Base-by-base conservation (phyloP, 2,797 vertebrate species). In the Sitta carolinensis region DNA sequence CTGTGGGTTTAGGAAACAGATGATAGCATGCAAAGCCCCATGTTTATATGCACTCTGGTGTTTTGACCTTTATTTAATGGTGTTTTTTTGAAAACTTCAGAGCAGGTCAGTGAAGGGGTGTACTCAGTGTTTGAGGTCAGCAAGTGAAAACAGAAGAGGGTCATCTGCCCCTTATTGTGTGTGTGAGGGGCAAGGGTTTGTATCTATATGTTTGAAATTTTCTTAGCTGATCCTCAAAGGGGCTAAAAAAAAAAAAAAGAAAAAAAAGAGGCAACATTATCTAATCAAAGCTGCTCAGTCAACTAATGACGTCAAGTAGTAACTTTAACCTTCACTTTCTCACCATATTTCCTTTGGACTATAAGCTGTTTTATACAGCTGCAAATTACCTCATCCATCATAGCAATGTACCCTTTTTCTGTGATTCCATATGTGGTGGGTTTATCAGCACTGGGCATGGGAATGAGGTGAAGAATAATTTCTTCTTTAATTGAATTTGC, bases 391-490 rank as follows among this genome's bases (percentile, higher is more conserved):
- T 91, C 84, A 67, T 93, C 84, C 43, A 29, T 87, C 89, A 91
- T 9, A 70, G 75, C 57, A 54, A 17, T 3, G 16, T 42, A 32
- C n/a, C 8, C 2, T 19, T 90, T 78, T 66, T 58, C 84, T 88
- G 42, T 50, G 51, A 58, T 85, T 70, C 6, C 5, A 20, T 92
- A 0, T 4, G 0, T 30, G 26, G 57, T 83, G 52, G 34, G 25
- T 85, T 90, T 91, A 85, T 93, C 87, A 87, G 75, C 3, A 10
- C 40, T 66, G 50, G 61, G 29, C 61, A 42, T 36, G 45, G 74
- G 54, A 74, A 76, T 58, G 75, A 83, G 36, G 15, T 72, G 54
- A 91, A 90, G 61, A 92, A 89, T 87, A 93, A 91, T 90, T 85
- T 48, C 36, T 67, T 85, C n/a, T 89, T 59, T 87, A 91, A 93